phyloP scores from a whole-genome alignment of 2,888 invertebrate species.

The Operophtera brumata region DNA sequence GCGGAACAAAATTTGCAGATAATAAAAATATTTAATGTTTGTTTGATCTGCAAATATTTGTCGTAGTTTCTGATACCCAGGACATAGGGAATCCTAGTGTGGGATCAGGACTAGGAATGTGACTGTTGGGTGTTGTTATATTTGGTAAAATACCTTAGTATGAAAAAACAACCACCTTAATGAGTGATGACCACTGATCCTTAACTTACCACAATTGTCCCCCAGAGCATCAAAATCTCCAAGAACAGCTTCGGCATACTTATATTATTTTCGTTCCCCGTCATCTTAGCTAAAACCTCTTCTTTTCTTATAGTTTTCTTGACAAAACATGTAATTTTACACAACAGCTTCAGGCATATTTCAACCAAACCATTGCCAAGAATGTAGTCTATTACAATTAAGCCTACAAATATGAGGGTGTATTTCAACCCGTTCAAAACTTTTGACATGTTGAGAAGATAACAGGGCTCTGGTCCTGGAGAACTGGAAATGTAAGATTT shows the following conservation, averaged over 20 bases:
- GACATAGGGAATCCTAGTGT: too few relatives aligned
- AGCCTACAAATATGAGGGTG: constrained; percentile 43
- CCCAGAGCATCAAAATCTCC: constrained; percentile 51
- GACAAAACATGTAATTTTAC: constrained; percentile 52
- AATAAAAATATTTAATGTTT: too few relatives aligned
- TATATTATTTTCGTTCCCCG: constrained; percentile 37
- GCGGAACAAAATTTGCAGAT: too few relatives aligned
- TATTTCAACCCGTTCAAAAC: constrained; percentile 39
- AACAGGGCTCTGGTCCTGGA: neutral
- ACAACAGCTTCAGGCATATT: constrained; percentile 44
- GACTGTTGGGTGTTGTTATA: too few relatives aligned
- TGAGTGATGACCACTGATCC: neutral
- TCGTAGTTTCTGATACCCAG: too few relatives aligned
- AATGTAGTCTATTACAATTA: constrained; percentile 54
- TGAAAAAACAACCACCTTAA: too few relatives aligned
- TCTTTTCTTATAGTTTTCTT: constrained; percentile 52
- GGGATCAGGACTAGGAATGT: too few relatives aligned
- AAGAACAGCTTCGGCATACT: constrained; percentile 48
- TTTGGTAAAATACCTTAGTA: too few relatives aligned
- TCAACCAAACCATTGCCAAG: constrained; percentile 62
- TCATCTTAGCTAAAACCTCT: constrained; percentile 33
- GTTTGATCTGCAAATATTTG: too few relatives aligned
- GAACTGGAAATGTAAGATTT: neutral
- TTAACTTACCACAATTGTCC: constrained; percentile 54
- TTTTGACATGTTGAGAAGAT: constrained; percentile 42